Evolutionary conservation across 2,888 invertebrate species (phyloP).

Genomic region (Sipha maydis): DNA sequence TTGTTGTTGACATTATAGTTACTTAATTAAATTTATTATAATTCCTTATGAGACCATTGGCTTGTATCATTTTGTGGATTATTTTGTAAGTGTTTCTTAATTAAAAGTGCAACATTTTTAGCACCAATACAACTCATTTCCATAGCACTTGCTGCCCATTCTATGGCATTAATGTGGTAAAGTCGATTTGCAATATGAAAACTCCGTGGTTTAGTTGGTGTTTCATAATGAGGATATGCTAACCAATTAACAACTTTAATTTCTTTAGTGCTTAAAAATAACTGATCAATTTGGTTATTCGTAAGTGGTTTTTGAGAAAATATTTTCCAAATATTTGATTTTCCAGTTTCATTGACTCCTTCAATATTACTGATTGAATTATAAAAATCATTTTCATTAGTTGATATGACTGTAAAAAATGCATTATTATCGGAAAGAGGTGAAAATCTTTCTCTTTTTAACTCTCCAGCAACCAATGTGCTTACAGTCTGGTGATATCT

Average conservation of each 20-base stretch:
- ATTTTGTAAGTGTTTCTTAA: slow-evolving; percentile 66
- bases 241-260: slow-evolving; percentile 69
- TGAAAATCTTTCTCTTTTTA: slow-evolving; percentile 69
- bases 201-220: slow-evolving; percentile 65
- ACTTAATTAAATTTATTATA: slow-evolving; percentile 6
- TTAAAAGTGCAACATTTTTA: slow-evolving; percentile 73
- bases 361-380: slow-evolving; percentile 69
- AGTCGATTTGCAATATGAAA: slow-evolving; percentile 71
- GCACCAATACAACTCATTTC: slow-evolving; percentile 75
- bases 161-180: slow-evolving; percentile 74
- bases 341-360: slow-evolving; percentile 66
- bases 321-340: slow-evolving; percentile 71
- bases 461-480: slow-evolving; percentile 71
- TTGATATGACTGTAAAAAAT: slow-evolving; percentile 69
- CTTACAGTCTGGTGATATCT: slow-evolving; percentile 71
- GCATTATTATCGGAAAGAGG: slow-evolving; percentile 66
- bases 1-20: slow-evolving; percentile 48
- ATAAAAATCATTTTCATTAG: slow-evolving; percentile 69
- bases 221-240: slow-evolving; percentile 72
- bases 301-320: slow-evolving; percentile 70
- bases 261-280: slow-evolving; percentile 69
- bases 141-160: slow-evolving; percentile 76
- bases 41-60: slow-evolving; percentile 1
- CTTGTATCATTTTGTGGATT: not conserved
- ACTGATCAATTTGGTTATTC: slow-evolving; percentile 68